Percentiles rank a stretch among this genome's conserved stretches.
These are phyloP conservation scores for Hofmannophila pseudospretella DNA, from an alignment of 2,888 invertebrate genomes.

Conservation along the genomic window DNA sequence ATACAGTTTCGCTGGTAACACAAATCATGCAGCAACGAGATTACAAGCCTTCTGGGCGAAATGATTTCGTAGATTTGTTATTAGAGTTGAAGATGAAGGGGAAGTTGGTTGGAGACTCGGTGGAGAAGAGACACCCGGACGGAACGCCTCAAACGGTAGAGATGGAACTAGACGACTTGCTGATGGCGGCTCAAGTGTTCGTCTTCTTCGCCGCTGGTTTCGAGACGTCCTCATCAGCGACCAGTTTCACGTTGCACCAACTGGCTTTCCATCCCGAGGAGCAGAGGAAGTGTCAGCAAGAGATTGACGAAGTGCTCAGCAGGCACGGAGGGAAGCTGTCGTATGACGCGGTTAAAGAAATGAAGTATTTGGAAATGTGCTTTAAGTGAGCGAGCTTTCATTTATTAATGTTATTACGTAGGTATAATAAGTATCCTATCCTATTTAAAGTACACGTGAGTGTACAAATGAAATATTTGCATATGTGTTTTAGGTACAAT, in stretches of 20 bases:
- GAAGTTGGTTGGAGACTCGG: constrained; percentile 39
- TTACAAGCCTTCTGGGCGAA: constrained; percentile 41
- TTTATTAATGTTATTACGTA: too few relatives aligned
- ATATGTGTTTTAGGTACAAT: too few relatives aligned
- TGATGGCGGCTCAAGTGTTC: constrained; percentile 33
- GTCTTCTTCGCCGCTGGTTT: constrained; percentile 46
- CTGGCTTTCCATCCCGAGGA: constrained; percentile 40
- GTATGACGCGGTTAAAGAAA: constrained; percentile 33
- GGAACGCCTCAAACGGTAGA: constrained; percentile 25
- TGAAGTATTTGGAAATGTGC: constrained; percentile 35
- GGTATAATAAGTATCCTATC: too few relatives aligned
- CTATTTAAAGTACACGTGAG: too few relatives aligned
- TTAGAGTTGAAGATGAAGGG: constrained; percentile 55
- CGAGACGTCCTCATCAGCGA: constrained; percentile 46
- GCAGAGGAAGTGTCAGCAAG: constrained; percentile 36
- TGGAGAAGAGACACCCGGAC: constrained; percentile 25
- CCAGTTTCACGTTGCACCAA: constrained; percentile 37
- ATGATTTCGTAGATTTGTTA: constrained; percentile 62
- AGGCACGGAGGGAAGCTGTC: constrained; percentile 24
- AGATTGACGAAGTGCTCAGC: constrained; percentile 33
- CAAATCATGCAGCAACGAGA: constrained; percentile 25
- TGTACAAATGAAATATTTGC: too few relatives aligned
- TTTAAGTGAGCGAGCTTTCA: constrained; percentile 25
- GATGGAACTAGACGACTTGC: constrained; percentile 24
- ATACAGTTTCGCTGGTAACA: constrained; percentile 19